Percentiles rank a stretch among this genome's conserved stretches.
Evolutionary conservation across 2,113 vertebrate species (phyloP).

Genomic region (Platichthys stellatus): DNA sequence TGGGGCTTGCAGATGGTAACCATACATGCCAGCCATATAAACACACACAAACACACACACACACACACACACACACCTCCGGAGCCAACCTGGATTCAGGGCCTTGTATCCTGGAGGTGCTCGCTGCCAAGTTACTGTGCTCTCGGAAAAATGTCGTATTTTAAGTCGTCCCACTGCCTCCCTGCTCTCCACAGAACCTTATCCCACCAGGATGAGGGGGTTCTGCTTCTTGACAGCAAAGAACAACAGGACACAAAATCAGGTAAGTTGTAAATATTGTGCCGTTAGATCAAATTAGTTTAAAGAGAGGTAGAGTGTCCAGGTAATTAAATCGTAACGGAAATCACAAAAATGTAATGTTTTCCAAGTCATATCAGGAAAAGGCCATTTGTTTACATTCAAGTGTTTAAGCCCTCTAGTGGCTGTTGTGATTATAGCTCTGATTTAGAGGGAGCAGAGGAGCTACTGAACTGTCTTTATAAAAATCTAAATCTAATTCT

Average conservation of each 20-base stretch:
- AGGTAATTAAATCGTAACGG: background rate
- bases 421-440: background rate
- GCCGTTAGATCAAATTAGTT: background rate
- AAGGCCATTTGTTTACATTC: background rate
- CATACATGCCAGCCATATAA: slow-evolving; percentile 66
- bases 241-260: slow-evolving; percentile 14
- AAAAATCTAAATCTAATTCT: background rate
- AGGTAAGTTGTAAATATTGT: background rate
- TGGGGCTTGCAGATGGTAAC: slow-evolving; percentile 77
- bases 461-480: background rate
- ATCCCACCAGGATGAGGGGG: background rate
- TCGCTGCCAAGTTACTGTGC: slow-evolving; percentile 65
- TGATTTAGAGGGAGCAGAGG: too few relatives aligned
- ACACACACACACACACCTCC: slow-evolving; percentile 33
- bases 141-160: slow-evolving; percentile 43
- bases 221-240: slow-evolving; percentile 8
- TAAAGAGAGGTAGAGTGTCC: background rate
- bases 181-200: slow-evolving; percentile 51
- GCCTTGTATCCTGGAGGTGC: slow-evolving; percentile 67
- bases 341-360: background rate
- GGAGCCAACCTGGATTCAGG: slow-evolving; percentile 67
- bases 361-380: background rate
- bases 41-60: slow-evolving; percentile 16
- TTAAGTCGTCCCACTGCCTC: slow-evolving; percentile 46
- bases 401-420: background rate